These are phyloP conservation scores for Actenoides hombroni DNA, from an alignment of 2,113 vertebrate species.

Conservation along the genomic window DNA sequence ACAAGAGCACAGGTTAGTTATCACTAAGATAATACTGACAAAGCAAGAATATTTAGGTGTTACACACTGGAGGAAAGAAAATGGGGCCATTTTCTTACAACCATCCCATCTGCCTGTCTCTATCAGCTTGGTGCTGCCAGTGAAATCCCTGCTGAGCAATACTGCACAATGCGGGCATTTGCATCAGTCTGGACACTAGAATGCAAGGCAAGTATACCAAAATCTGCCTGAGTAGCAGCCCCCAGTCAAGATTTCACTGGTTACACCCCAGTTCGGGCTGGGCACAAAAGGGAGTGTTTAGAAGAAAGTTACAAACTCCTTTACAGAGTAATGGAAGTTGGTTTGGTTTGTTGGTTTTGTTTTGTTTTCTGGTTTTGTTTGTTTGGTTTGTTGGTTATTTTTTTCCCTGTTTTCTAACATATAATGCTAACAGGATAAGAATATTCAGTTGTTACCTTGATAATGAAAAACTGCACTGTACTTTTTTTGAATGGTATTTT, in stretches of 20 bases:
- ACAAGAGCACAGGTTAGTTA: not conserved
- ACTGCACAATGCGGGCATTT: not conserved
- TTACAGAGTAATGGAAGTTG: not conserved
- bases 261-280: not conserved
- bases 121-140: not conserved
- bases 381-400: too few species aligned
- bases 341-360: too few species aligned
- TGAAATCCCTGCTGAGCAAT: not conserved
- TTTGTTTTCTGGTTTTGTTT: too few species aligned
- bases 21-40: not conserved
- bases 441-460: not conserved
- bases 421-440: not conserved
- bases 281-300: not conserved
- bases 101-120: accelerated
- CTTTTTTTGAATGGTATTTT: not conserved
- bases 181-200: not conserved
- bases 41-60: not conserved
- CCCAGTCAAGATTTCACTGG: not conserved
- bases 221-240: not conserved
- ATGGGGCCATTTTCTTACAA: not conserved
- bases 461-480: not conserved
- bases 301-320: not conserved
- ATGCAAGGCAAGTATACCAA: accelerated
- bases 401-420: not conserved
- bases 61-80: not conserved